Conservation (phyloP, 2,113 vertebrate genomes). For the Syngnathus typhle region DNA sequence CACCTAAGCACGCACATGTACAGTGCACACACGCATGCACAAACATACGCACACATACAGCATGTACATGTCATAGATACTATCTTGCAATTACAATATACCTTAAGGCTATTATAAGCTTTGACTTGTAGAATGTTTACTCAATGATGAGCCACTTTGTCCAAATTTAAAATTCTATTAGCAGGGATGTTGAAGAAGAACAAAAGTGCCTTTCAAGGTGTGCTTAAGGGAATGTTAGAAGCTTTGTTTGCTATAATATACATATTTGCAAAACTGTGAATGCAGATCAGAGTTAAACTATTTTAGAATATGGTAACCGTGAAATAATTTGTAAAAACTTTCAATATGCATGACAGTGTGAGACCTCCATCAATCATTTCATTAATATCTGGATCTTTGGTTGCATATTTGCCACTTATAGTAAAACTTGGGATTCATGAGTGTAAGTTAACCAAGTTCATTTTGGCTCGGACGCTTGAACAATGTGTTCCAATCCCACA, state of each 20-base stretch:
- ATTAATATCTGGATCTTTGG: background rate
- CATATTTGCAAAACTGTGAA: background rate
- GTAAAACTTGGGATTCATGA: background rate
- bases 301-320: no score
- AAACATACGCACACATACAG: background rate
- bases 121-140: slow-evolving; percentile 14
- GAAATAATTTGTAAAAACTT: background rate
- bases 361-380: background rate
- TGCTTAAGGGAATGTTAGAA: no score
- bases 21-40: background rate
- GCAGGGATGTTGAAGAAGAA: background rate
- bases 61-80: background rate
- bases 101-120: slow-evolving; percentile 20
- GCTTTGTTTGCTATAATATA: background rate
- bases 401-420: background rate
- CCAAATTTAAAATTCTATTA: background rate
- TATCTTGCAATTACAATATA: background rate
- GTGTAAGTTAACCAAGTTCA: background rate
- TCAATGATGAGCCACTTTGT: slow-evolving; percentile 8
- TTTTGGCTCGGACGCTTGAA: no score
- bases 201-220: background rate
- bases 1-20: slow-evolving; percentile 11
- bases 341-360: background rate
- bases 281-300: no score
- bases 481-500: no score